A percentile compares a stretch with the other conserved stretches of the same genome.
Conservation (phyloP, 2,113 vertebrate species). For the Hiodon alosoides region DNA sequence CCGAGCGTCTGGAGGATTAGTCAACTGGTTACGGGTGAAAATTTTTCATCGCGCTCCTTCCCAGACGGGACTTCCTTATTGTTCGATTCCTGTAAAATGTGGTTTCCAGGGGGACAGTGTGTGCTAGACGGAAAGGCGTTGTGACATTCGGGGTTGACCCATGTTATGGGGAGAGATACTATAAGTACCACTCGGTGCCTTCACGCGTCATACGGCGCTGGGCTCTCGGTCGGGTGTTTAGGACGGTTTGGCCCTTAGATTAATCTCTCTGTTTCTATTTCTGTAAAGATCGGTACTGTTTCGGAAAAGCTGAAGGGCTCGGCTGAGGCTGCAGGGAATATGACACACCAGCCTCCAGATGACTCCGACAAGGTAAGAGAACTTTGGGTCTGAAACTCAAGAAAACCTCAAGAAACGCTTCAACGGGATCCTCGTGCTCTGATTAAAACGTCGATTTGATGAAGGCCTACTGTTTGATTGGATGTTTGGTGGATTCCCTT, state of each 20-base stretch:
- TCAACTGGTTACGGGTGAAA: not conserved
- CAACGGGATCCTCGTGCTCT: not conserved
- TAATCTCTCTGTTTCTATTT: not conserved
- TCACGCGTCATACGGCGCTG: not conserved
- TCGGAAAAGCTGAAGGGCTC: not conserved
- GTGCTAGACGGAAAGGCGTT: not conserved
- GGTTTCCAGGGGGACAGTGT: slow-evolving; percentile 3
- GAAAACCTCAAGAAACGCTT: not conserved
- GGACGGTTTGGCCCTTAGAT: no score
- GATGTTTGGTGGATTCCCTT: no score
- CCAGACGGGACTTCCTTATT: slow-evolving; percentile 6
- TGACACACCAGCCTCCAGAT: not conserved
- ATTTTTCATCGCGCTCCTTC: not conserved
- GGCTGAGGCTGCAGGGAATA: no score
- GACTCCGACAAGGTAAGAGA: not conserved
- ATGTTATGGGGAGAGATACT: not conserved
- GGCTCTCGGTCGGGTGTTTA: not conserved
- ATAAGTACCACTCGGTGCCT: not conserved
- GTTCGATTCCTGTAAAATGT: slow-evolving; percentile 14
- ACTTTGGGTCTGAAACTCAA: not conserved
- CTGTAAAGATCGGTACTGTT: not conserved
- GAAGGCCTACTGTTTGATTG: not conserved
- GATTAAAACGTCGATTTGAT: not conserved
- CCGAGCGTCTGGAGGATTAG: not conserved
- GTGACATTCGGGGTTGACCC: slow-evolving; percentile 20